A percentile compares a stretch with the other conserved stretches of the same genome.
Evolutionary conservation across 2,113 vertebrate species (phyloP).

Genomic region (Bos indicus): DNA sequence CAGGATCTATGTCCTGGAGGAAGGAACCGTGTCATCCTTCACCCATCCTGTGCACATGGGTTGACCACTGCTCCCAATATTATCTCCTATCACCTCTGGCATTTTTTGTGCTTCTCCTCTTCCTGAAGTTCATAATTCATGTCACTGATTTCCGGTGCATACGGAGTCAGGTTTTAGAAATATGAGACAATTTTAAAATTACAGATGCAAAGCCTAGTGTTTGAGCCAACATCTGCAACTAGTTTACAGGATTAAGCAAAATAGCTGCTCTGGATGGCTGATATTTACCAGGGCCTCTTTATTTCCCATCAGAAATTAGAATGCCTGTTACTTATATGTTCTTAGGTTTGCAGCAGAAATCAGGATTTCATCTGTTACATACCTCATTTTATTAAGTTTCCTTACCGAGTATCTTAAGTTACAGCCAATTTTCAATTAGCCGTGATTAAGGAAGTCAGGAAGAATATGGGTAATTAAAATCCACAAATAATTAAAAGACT

Average conservation of each 20-base stretch:
- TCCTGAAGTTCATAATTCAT: slow-evolving; percentile 77
- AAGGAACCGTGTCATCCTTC: slow-evolving; percentile 83
- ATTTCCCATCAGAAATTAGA: slow-evolving; percentile 53
- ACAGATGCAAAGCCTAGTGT: slow-evolving; percentile 59
- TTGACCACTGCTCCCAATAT: slow-evolving; percentile 59
- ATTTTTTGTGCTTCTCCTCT: slow-evolving; percentile 69
- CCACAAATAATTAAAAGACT: slow-evolving; percentile 8
- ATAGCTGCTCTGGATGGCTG: slow-evolving; percentile 62
- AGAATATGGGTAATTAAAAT: slow-evolving; percentile 43
- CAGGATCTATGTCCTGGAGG: slow-evolving; percentile 71
- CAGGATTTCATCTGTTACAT: slow-evolving; percentile 38
- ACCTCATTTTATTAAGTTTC: slow-evolving; percentile 35
- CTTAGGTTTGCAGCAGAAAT: slow-evolving; percentile 26
- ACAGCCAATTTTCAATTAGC: slow-evolving; percentile 42
- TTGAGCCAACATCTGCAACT: slow-evolving; percentile 69
- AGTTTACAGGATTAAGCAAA: slow-evolving; percentile 64
- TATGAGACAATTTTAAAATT: slow-evolving; percentile 68
- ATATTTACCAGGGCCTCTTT: slow-evolving; percentile 65
- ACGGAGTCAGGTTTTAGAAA: slow-evolving; percentile 68
- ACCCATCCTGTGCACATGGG: slow-evolving; percentile 77
- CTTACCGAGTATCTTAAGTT: slow-evolving; percentile 31
- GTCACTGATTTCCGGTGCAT: slow-evolving; percentile 70
- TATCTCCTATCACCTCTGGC: slow-evolving; percentile 75
- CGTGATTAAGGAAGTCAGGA: slow-evolving; percentile 25
- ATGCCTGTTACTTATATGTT: neutral